Base-by-base conservation (phyloP, 2,113 vertebrate species). In the Azemiops feae region DNA sequence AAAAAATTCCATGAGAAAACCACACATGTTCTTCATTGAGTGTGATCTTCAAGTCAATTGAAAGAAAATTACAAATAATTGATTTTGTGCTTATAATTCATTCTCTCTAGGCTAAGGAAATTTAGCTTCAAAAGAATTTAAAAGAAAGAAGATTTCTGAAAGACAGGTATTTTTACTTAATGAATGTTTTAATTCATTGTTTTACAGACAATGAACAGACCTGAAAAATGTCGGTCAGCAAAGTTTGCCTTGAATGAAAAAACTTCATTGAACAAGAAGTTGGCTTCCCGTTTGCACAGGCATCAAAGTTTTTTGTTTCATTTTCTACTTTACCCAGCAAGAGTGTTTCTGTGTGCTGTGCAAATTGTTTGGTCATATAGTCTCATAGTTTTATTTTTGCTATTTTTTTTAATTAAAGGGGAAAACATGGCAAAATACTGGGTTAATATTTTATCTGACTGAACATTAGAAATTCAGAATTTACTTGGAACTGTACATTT, bases 251-350 rank as follows among this genome's bases (percentile, higher is more conserved):
- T 99, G 98, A 98, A 98, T 98, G 98, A 98, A 98, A 98, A 98
- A 97, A 98, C 98, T 98, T 98, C 98, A 97, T 97, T 98, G 98
- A 98, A 98, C 98, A 98, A 98, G 98, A 98, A 98, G 98, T 98
- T 98, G 98, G 98, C 98, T 98, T 99, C 98, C 98, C 98, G 98
- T 98, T 98, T 98, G 98, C 98, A 99, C 98, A 98, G 98, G 98
- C 98, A 97, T 98, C 97, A 97, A 98, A 98, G 98, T 98, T 98
- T 97, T 98, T 98, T 98, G 98, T 98, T 93, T 95, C 96, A 97
- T 96, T 95, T 96, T 97, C 94, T 97, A 98, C 97, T 98, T 98
- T 98, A 98, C 98, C 98, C 98, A 98, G 98, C 95, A 93, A 98
- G 98, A 97, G 97, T 98, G 97, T 98, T 98, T 97, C 97, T 98